These are phyloP conservation scores for Channallabes apus DNA, from an alignment of 2,797 vertebrate genomes.

Conservation along the genomic window DNA sequence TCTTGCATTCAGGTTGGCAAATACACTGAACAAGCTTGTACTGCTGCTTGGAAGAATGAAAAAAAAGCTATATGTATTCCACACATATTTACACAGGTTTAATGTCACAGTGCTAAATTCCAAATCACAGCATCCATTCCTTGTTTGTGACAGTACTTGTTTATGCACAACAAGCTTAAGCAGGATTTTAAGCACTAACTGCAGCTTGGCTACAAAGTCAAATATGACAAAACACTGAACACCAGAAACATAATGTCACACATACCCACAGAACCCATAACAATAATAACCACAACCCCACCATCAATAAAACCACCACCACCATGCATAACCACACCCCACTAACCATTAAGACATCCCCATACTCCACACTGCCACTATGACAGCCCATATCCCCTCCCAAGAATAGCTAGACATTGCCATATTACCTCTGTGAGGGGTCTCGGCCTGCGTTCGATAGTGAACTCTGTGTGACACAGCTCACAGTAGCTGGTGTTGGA, in stretches of 20 bases:
- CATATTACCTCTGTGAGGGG: constrained; percentile 88
- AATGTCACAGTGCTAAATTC: neutral
- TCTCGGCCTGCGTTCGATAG: constrained; percentile 86
- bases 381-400: neutral
- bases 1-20: neutral
- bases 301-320: too few species aligned
- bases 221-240: neutral
- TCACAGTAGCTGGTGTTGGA: constrained; percentile 98
- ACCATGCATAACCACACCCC: too few species aligned
- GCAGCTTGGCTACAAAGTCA: constrained; percentile 4
- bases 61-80: neutral
- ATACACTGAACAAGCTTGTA: neutral
- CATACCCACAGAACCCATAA: neutral
- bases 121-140: neutral
- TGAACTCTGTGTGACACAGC: constrained; percentile 94
- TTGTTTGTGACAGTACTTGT: neutral
- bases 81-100: neutral
- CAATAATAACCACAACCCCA: too few species aligned
- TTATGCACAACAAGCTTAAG: neutral
- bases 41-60: neutral
- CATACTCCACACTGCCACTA: too few species aligned
- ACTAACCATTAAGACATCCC: too few species aligned
- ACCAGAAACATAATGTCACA: neutral
- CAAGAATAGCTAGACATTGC: neutral
- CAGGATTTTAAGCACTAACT: neutral